Percentiles rank a stretch among this genome's conserved stretches.
These are phyloP conservation scores for Rhagoletis zephyria DNA, from an alignment of 1,140 invertebrate genomes.

Conservation along the genomic window DNA sequence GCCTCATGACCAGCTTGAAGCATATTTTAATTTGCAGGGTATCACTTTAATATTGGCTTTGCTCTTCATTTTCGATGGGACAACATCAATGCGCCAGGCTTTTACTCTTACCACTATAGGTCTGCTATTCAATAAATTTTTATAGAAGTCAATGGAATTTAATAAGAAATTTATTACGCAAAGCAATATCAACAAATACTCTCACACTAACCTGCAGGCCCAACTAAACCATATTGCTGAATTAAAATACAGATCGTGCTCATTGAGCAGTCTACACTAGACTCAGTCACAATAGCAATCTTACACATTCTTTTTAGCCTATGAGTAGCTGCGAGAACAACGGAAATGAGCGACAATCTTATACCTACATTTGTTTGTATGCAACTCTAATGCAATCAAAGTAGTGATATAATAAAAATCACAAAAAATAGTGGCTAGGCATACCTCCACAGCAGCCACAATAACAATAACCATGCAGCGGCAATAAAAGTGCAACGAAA, in stretches of 20 bases:
- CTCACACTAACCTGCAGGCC: not conserved
- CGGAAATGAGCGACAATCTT: slow-evolving; percentile 64
- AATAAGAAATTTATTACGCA: no score
- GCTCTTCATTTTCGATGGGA: no score
- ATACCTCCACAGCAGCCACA: slow-evolving; percentile 1
- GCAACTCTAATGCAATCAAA: not conserved
- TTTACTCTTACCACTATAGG: no score
- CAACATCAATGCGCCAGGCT: no score
- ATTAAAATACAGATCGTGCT: not conserved
- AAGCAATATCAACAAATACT: no score
- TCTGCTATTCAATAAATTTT: no score
- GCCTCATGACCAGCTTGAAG: no score
- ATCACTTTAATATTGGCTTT: no score
- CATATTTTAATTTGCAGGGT: no score
- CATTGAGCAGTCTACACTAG: not conserved
- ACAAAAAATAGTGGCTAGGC: not conserved
- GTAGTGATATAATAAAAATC: slow-evolving; percentile 10
- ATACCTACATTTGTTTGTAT: not conserved
- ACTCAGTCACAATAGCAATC: not conserved
- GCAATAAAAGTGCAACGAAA: slow-evolving; percentile 5
- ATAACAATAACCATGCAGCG: not conserved
- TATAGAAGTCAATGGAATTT: no score
- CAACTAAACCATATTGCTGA: not conserved
- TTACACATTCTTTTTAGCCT: slow-evolving; percentile 55
- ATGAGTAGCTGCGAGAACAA: slow-evolving; percentile 61